Evolutionary conservation across 2,888 invertebrate genomes (phyloP).

Genomic region (Megamerina dolium): DNA sequence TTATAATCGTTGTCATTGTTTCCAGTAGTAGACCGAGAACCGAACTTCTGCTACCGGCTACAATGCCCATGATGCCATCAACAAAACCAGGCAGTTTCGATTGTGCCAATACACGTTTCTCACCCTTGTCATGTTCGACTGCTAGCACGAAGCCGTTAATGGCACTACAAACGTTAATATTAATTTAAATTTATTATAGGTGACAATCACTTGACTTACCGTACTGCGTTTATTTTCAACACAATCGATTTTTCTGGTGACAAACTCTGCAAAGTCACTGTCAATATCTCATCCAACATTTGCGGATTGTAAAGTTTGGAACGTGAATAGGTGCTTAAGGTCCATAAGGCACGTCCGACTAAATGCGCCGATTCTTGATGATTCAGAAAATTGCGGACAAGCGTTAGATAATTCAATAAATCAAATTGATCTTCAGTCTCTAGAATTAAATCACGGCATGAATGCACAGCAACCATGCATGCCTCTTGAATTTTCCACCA

Average conservation of each 20-base stretch:
- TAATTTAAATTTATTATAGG: neutral
- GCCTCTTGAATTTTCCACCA: slow-evolving; percentile 68
- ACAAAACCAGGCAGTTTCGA: slow-evolving; percentile 53
- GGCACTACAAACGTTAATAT: slow-evolving; percentile 24
- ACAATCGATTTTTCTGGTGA: slow-evolving; percentile 42
- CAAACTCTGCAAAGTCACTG: slow-evolving; percentile 40
- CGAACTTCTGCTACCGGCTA: slow-evolving; percentile 51
- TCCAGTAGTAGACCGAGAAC: slow-evolving; percentile 53
- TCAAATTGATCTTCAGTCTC: slow-evolving; percentile 45
- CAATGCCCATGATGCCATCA: slow-evolving; percentile 50
- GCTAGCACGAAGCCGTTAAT: slow-evolving; percentile 50
- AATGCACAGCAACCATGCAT: slow-evolving; percentile 58
- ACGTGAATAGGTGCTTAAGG: slow-evolving; percentile 44
- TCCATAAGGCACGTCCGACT: slow-evolving; percentile 46
- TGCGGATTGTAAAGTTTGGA: slow-evolving; percentile 45
- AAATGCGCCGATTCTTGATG: slow-evolving; percentile 43
- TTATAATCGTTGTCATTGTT: slow-evolving; percentile 52
- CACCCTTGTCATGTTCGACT: slow-evolving; percentile 49
- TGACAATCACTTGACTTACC: slow-evolving; percentile 24
- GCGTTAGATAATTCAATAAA: slow-evolving; percentile 44
- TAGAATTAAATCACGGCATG: slow-evolving; percentile 49
- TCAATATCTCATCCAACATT: slow-evolving; percentile 43
- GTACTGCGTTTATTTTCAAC: slow-evolving; percentile 43
- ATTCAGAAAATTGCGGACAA: slow-evolving; percentile 42
- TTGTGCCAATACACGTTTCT: slow-evolving; percentile 46